Evolutionary conservation across 2,113 vertebrate species (phyloP), one percentile per base, ranked within the genome.

Genomic region (Siniperca chuatsi): DNA sequence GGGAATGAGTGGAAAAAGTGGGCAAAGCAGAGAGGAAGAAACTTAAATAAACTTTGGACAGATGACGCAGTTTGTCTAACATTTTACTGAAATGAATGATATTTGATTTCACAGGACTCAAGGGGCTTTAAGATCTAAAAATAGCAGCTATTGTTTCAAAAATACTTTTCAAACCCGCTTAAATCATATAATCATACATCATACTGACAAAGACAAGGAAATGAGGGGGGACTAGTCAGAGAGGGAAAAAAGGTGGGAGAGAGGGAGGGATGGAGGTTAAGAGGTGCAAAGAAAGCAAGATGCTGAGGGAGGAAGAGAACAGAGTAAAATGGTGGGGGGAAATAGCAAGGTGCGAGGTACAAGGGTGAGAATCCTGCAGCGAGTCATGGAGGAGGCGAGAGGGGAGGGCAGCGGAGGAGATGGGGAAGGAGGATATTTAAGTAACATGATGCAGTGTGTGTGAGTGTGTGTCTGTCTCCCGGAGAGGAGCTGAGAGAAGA

Each of bases 311-410:
- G 85, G 73, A 91, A 73, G 64, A 76, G 40, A 85, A 85, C 87
- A 29, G 29, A 29, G 85, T 77, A 87, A 83, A 66, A 60, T 33
- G 18, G 79, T 4, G 25, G 25, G 42, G 58, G 50, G 81, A 65
- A 61, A 54, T 15, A 0, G 79, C 23, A 6, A 72, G 55, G 75
- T 29, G 69, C 60, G 69, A 87, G 83, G 84, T 86, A 74, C 75
- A 79, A 66, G 85, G 85, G 86, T 87, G 88, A 92, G 83, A 87
- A 82, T 71, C 82, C 69, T 61, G 67, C 58, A 35, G 88, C 7
- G 73, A 67, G 40, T 71, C 33, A 50, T 54, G 60, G 75, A 62
- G 52, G 71, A 80, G 75, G 82, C 62, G 84, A 79, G n/a, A 78
- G 46, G 57, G 62, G 73, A 73, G 79, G 86, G 44, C 52, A 72